Evolutionary conservation across 2,888 invertebrate genomes (phyloP).

Genomic region (Malthinus seriepunctatus): DNA sequence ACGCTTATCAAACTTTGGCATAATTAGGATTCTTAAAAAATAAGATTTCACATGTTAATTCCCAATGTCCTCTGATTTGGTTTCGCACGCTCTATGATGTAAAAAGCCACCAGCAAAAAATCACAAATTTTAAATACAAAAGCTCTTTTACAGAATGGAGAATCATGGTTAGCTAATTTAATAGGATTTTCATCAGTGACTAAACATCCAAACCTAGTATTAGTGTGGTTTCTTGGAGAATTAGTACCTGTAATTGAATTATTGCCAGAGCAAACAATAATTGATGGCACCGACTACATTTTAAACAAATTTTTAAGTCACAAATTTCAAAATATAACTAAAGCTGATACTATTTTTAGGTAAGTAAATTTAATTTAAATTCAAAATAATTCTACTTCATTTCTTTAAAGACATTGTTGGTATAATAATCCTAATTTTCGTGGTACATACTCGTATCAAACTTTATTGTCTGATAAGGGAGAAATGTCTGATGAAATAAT

Average conservation of each 20-base stretch:
- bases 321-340: conserved; percentile 48
- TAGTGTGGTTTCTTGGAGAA: conserved; percentile 66
- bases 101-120: no score
- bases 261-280: conserved; percentile 57
- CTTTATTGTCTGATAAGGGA: conserved; percentile 57
- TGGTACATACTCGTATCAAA: conserved; percentile 70
- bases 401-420: conserved; percentile 58
- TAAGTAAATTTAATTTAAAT: not conserved
- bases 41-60: no score
- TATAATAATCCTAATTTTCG: conserved; percentile 64
- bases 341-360: conserved; percentile 43
- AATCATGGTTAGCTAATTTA: conserved; percentile 1
- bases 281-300: conserved; percentile 52
- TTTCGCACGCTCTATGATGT: no score
- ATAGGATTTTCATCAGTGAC: not conserved
- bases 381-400: not conserved
- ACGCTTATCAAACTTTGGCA: no score
- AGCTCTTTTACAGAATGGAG: conserved; percentile 2
- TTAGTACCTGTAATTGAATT: conserved; percentile 64
- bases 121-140: no score
- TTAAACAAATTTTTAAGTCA: conserved; percentile 52
- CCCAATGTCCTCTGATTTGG: no score
- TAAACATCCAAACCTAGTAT: conserved; percentile 55
- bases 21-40: no score
- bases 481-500: not conserved